phyloP scores from a whole-genome alignment of 2,113 vertebrate species.

The Forbesichthys agassizii region DNA sequence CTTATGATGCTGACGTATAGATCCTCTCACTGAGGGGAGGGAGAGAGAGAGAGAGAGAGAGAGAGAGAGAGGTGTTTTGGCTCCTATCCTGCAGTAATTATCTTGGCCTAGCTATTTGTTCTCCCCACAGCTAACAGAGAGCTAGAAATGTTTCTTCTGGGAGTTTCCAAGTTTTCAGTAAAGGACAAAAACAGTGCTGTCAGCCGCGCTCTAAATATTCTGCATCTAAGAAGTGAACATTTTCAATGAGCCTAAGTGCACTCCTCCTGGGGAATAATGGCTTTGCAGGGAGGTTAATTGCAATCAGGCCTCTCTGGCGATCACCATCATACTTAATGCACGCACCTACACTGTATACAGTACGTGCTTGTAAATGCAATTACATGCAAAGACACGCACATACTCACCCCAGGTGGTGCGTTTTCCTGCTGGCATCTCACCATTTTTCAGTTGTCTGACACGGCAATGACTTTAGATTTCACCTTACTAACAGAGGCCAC shows the following conservation, averaged over 20 bases:
- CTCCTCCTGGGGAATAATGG: background rate
- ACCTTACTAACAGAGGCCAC: too few relatives aligned
- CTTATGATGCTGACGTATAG: slow-evolving; percentile 68
- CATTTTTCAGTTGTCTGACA: too few relatives aligned
- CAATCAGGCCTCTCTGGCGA: slow-evolving; percentile 33
- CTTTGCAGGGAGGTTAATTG: slow-evolving; percentile 40
- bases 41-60: background rate
- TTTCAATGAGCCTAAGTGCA: background rate
- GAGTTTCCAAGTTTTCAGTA: slow-evolving; percentile 51
- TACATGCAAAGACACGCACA: background rate
- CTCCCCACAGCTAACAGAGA: slow-evolving; percentile 50
- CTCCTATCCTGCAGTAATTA: slow-evolving; percentile 67
- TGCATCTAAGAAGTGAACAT: background rate
- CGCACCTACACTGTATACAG: background rate
- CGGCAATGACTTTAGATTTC: too few relatives aligned
- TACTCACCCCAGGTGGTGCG: slow-evolving; percentile 23
- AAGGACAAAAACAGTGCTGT: slow-evolving; percentile 40
- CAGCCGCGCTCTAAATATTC: background rate
- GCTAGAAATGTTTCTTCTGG: slow-evolving; percentile 59
- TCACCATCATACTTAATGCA: slow-evolving; percentile 2
- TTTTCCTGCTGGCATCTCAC: slow-evolving; percentile 7
- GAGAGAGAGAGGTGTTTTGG: slow-evolving; percentile 36
- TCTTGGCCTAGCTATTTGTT: slow-evolving; percentile 68
- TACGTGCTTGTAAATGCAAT: background rate
- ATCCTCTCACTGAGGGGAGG: slow-evolving; percentile 47